Base-by-base conservation (phyloP, 2,797 vertebrate species). In the Xiphorhynchus erythropygius region DNA sequence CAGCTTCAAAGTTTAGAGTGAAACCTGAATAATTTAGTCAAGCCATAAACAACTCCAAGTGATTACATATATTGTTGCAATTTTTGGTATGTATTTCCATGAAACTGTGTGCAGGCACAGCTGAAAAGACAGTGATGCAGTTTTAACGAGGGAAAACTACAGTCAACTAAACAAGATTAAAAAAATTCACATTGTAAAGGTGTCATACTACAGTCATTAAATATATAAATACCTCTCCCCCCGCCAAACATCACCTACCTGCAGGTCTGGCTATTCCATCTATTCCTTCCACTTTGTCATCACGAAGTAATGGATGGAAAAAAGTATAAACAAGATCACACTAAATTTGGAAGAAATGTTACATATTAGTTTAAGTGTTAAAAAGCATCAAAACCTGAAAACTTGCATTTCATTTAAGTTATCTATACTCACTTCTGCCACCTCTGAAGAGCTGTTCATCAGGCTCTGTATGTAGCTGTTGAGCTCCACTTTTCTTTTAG, bases 281-380 rank as follows among this genome's bases (percentile, higher is more conserved):
- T 89, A 99, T 97, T 92, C 98, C 99, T 95, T 99, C 99, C 3
- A 98, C 98, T 98, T 99, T 99, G 67, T 99, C 99, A 95, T 99
- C 99, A 88, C 99, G 98, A 79, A 98, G 98, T 95, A 99, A 98
- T 7, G 99, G 99, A 97, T 99, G 99, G 97, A 99, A 99, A 98
- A 99, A 99, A 18, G 99, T 99, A 98, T 99, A 99, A 97, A 99
- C 97, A 95, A 99, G 98, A 97, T 99, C 99, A 97, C 99, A 99
- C 99, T 99, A 87, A 46, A 95, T 95, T 93, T 88, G 89, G 78
- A 87, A 96, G 87, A 96, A 97, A 96, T 18, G 17, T 80, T 71
- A 73, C 30, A 75, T 9, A 42, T 97, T 97, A 97, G 93, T 74
- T 96, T 67, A 95, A 81, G 18, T 32, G n/a, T 71, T 69, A 64